Base-by-base conservation (phyloP, 1,140 invertebrate genomes). In the Amphibalanus amphitrite region DNA sequence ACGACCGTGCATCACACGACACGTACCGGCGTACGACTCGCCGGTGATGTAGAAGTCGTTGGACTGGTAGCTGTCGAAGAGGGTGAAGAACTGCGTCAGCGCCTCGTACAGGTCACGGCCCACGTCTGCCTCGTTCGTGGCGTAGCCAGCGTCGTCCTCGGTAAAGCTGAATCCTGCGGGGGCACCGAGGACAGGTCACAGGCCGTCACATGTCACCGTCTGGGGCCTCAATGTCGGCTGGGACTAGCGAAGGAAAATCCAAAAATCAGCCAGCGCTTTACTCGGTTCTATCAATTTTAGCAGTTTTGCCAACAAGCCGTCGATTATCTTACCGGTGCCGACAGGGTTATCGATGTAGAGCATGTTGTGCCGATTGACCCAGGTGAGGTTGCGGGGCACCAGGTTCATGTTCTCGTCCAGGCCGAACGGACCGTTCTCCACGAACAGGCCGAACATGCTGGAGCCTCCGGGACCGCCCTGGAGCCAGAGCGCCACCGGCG, bases 311-410 rank as follows among this genome's bases (percentile, higher is more conserved):
- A n/a, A n/a, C n/a, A n/a, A n/a, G n/a, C n/a, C n/a, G n/a, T n/a
- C n/a, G 59, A 74, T 40, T 0, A 65, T 38, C 69, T 59, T 70
- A 79, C 80, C 81, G 28, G 90, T 89, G 1, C 90, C 90, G 67
- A 92, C 91, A 10, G 92, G 92, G 79, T 92, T 93, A 77, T 95
- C 92, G 71, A 94, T 89, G 76, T 90, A 94, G 26, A 94, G 82
- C 30, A 94, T 77, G 77, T 89, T 88, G 76, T 90, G 88, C 8
- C 83, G 85, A 25, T 83, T 80, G 71, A 85, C 87, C 91, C 91
- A 94, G 13, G 87, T 87, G 69, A 86, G 86, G 76, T 88, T 84
- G 33, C 89, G 69, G 0, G 83, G 77, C 79, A 75, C 79, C 84
- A 87, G 74, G 77, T 82, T 85, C 25, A 84, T 82, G 70, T 88